These are phyloP conservation scores for Atrina japonica DNA, from an alignment of 2,888 invertebrate species.

Conservation along the genomic window DNA sequence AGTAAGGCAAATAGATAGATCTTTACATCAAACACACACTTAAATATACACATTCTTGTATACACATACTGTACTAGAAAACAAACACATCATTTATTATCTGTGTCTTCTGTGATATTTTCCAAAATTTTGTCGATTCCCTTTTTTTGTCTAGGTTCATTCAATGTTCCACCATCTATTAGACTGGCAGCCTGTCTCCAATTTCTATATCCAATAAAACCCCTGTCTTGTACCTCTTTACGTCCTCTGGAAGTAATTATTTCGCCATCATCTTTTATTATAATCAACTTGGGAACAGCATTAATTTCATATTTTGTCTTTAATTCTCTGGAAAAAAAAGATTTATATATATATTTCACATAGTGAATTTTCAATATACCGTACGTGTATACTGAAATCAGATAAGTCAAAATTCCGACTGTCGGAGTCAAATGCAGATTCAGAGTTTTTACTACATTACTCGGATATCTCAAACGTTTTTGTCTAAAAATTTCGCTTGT, in stretches of 20 bases:
- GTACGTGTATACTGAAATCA: too few species aligned
- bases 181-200: slow-evolving; percentile 54
- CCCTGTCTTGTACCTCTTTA: slow-evolving; percentile 80
- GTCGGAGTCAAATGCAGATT: too few species aligned
- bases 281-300: slow-evolving; percentile 81
- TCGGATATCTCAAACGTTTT: too few species aligned
- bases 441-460: too few species aligned
- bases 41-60: background rate
- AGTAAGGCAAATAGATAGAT: background rate
- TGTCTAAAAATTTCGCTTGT: too few species aligned
- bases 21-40: too few species aligned
- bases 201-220: slow-evolving; percentile 63
- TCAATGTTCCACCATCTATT: background rate
- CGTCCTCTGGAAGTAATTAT: slow-evolving; percentile 80
- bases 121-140: background rate
- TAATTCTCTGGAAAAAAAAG: slow-evolving; percentile 72
- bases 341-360: background rate
- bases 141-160: background rate
- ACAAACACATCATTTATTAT: too few species aligned
- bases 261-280: slow-evolving; percentile 80
- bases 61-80: too few species aligned
- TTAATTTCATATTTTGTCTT: slow-evolving; percentile 79
- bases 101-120: slow-evolving; percentile 4
- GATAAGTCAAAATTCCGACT: too few species aligned
- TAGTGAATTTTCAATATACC: too few species aligned